Conservation (phyloP, 1,140 invertebrate species). For the honey bee (Apis mellifera) region Amel_HAv3.1 CM009944.2:8742501-8743000, state of each 20-base stretch:
- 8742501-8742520: slow-evolving; percentile 62
- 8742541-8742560: slow-evolving; percentile 33
- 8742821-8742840: not conserved
- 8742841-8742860: not conserved
- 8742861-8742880: not conserved
- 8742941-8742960: not conserved
- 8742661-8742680: slow-evolving; percentile 22
- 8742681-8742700: slow-evolving; percentile 52
- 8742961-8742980: not conserved
- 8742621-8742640: slow-evolving; percentile 61
- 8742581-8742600: slow-evolving; percentile 62
- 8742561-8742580: slow-evolving; percentile 35
- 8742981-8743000: not conserved
- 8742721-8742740: not conserved
- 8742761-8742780: not conserved
- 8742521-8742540: slow-evolving; percentile 60
- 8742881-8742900: no score
- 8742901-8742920: no score
- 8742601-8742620: slow-evolving; percentile 66
- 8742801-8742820: slow-evolving; percentile 6
- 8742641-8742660: slow-evolving; percentile 31
- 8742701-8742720: not conserved
- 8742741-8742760: slow-evolving; percentile 18
- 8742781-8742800: not conserved
- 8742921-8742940: not conserved